These are phyloP conservation scores for Pteropus alecto DNA, from an alignment of 2,113 vertebrate genomes.

Conservation along the genomic window DNA sequence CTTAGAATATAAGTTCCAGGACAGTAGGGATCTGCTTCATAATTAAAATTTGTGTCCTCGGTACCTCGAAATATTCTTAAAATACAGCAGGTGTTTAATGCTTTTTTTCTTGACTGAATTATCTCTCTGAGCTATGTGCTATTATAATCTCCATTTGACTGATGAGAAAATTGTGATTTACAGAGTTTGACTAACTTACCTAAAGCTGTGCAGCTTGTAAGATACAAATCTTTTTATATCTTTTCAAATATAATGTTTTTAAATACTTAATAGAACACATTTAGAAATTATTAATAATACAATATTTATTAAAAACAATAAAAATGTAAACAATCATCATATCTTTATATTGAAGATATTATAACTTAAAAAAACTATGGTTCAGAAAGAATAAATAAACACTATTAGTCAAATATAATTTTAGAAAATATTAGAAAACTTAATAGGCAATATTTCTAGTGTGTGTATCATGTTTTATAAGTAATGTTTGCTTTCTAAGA, in stretches of 20 bases:
- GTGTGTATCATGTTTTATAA: background rate
- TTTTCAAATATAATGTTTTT: background rate
- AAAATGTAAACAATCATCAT: background rate
- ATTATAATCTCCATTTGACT: background rate
- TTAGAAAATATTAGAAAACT: background rate
- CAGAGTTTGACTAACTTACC: background rate
- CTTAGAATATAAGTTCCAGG: background rate
- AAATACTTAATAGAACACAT: background rate
- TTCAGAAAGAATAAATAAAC: background rate
- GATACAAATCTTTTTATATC: background rate
- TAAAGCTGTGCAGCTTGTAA: background rate
- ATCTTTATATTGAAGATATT: background rate
- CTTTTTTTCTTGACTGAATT: background rate
- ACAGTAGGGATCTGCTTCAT: background rate
- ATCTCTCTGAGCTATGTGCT: background rate
- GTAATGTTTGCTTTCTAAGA: background rate
- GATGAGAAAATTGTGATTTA: background rate
- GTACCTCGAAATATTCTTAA: background rate
- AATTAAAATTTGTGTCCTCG: background rate
- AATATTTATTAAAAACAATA: background rate
- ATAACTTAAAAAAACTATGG: background rate
- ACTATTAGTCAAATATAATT: background rate
- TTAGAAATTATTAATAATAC: background rate
- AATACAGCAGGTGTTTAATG: background rate
- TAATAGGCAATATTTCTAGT: background rate